Evolutionary conservation across 2,797 vertebrate species (phyloP).

Genomic region (Arrhamphus sclerolepis): DNA sequence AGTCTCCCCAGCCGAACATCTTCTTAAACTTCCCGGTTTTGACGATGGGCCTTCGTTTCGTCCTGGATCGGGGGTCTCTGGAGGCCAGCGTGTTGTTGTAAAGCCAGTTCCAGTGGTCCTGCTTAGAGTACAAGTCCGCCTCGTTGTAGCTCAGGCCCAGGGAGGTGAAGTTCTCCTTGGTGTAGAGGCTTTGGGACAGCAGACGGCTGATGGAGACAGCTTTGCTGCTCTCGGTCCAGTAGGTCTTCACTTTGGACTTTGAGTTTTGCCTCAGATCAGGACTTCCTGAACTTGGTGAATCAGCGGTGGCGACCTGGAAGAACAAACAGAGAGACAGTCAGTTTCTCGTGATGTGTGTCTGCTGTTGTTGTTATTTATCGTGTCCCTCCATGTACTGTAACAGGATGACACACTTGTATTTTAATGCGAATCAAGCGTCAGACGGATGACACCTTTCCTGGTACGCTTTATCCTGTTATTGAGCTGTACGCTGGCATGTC

Average conservation of each 20-base stretch:
- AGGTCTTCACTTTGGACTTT: constrained; percentile 89
- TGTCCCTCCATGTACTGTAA: too few relatives aligned
- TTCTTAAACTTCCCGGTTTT: constrained; percentile 99
- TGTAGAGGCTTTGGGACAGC: constrained; percentile 88
- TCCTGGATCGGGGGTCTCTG: constrained; percentile 86
- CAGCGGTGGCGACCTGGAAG: constrained; percentile 83
- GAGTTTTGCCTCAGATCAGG: constrained; percentile 85
- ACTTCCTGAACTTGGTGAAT: constrained; percentile 83
- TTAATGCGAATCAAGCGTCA: too few relatives aligned
- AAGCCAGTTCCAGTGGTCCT: constrained; percentile 92
- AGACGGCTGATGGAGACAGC: constrained; percentile 92
- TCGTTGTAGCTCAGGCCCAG: constrained; percentile 88
- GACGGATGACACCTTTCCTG: too few relatives aligned
- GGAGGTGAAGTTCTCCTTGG: constrained; percentile 89
- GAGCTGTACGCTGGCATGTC: too few relatives aligned
- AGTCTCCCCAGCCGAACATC: constrained; percentile 99
- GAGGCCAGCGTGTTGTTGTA: constrained; percentile 88
- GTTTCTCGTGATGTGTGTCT: too few relatives aligned
- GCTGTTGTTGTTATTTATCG: too few relatives aligned
- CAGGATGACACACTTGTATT: too few relatives aligned
- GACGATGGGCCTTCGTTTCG: constrained; percentile 90
- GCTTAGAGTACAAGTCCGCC: constrained; percentile 87
- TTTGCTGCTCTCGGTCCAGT: constrained; percentile 91
- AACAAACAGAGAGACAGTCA: constrained; percentile 1
- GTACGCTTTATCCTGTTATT: too few relatives aligned